Evolutionary conservation across 2,113 vertebrate genomes (phyloP), one percentile per base, ranked within the genome.

Genomic region (Sinocyclocheilus anophthalmus): DNA sequence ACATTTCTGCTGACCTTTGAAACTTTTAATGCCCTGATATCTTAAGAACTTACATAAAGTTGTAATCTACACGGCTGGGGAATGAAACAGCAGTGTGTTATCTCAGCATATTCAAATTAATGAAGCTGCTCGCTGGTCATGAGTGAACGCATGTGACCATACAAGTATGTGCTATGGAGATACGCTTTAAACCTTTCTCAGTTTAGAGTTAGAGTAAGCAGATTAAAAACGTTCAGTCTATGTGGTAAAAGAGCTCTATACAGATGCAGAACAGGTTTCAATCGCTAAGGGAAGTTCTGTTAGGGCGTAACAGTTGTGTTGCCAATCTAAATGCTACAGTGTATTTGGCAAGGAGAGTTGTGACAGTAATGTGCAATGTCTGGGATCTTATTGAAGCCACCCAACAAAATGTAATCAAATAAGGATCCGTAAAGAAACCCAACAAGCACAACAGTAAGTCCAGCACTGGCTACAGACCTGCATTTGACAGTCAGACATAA

Each of bases 341-440:
- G n/a, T 26, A 42, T 73, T 22, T 61, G 4, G 69, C n/a, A 59
- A 73, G 69, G 53, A 65, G 53, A 70, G 26, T 39, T 57, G 20
- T 26, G 45, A 37, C 24, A 59, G 33, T 65, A 50, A 78, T 79
- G 63, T 22, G 11, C 65, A 53, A 50, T 4, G 24, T 57, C 65
- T 50, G 26, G 65, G 24, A 53, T 16, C 69, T 84, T 24, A 53
- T 1, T 57, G 65, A 84, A 14, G 85, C 89, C 39, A 77, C 90
- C 75, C 81, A 80, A 69, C 70, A 87, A 84, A 77, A 67, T 82
- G 83, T 89, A 87, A 89, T 83, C 77, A 67, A 83, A 83, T 61
- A 85, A 88, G 69, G 39, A 88, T 81, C 73, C 0, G 12, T 70
- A 83, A 26, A 7, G 9, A 12, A 55, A 69, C 80, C 76, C 39